These are phyloP conservation scores for Siphamia tubifer DNA, from an alignment of 2,113 vertebrate species.

Conservation along the genomic window DNA sequence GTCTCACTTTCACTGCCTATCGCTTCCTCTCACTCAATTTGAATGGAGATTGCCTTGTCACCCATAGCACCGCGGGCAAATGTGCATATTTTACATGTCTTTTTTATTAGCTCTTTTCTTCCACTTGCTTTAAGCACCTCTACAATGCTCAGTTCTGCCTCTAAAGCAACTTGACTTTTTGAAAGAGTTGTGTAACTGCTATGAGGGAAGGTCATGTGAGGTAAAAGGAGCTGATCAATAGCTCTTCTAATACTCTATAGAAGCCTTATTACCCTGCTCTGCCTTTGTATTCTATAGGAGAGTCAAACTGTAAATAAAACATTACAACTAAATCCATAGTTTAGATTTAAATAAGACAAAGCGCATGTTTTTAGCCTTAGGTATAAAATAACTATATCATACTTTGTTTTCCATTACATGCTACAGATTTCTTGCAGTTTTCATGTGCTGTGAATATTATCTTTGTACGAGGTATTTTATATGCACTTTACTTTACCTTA, in stretches of 20 bases:
- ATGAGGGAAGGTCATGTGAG: conserved; percentile 1
- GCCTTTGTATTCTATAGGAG: not conserved
- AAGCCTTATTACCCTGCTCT: not conserved
- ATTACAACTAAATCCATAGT: not conserved
- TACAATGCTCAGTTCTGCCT: conserved; percentile 7
- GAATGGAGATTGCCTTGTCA: conserved; percentile 43
- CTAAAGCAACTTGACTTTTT: conserved; percentile 4
- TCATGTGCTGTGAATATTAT: not conserved
- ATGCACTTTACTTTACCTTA: no score
- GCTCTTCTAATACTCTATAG: conserved; percentile 5
- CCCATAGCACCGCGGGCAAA: conserved; percentile 21
- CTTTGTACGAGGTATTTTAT: not conserved
- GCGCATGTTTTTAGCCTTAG: no score
- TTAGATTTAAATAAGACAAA: not conserved
- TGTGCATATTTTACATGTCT: conserved; percentile 27
- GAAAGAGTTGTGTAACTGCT: not conserved
- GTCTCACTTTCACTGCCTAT: not conserved
- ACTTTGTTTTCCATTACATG: not conserved
- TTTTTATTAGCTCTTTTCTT: conserved; percentile 33
- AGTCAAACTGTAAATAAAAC: conserved; percentile 1
- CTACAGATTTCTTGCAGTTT: not conserved
- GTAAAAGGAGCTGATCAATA: conserved; percentile 38
- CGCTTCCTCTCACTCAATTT: conserved; percentile 15
- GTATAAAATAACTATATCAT: not conserved
- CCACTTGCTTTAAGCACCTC: conserved; percentile 28